A percentile compares a stretch with the other conserved stretches of the same genome.
Evolutionary conservation across 2,113 vertebrate species (phyloP).

Genomic region (Donacobius atricapilla): DNA sequence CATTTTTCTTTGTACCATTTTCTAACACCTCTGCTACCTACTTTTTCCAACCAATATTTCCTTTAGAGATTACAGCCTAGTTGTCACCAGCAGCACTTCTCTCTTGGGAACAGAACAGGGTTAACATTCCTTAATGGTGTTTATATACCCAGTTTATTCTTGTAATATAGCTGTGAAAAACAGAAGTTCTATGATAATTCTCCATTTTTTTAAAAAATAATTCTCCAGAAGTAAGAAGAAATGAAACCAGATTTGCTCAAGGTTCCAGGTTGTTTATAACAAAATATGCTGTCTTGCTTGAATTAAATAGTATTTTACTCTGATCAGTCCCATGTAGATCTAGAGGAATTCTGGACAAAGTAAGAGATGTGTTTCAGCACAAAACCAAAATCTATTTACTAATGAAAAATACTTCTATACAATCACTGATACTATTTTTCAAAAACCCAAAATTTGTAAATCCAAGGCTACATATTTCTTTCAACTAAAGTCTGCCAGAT

Average conservation of each 20-base stretch:
- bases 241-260: not conserved
- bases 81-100: not conserved
- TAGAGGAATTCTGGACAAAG: not conserved
- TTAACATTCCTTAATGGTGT: not conserved
- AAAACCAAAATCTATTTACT: not conserved
- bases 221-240: not conserved
- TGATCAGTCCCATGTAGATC: not conserved
- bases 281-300: not conserved
- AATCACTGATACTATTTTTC: not conserved
- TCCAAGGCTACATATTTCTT: not conserved
- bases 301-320: not conserved
- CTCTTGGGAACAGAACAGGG: not conserved
- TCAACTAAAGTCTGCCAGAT: not conserved
- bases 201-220: not conserved
- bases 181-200: not conserved
- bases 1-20: not conserved
- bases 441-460: not conserved
- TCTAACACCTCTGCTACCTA: not conserved
- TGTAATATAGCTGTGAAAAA: not conserved
- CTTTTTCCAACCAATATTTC: not conserved
- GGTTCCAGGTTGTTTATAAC: fast-evolving
- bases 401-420: not conserved
- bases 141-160: not conserved
- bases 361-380: not conserved
- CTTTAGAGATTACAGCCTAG: not conserved